Evolutionary conservation across 1,140 invertebrate genomes (phyloP).

Genomic region (Rhagoletis zephyria): DNA sequence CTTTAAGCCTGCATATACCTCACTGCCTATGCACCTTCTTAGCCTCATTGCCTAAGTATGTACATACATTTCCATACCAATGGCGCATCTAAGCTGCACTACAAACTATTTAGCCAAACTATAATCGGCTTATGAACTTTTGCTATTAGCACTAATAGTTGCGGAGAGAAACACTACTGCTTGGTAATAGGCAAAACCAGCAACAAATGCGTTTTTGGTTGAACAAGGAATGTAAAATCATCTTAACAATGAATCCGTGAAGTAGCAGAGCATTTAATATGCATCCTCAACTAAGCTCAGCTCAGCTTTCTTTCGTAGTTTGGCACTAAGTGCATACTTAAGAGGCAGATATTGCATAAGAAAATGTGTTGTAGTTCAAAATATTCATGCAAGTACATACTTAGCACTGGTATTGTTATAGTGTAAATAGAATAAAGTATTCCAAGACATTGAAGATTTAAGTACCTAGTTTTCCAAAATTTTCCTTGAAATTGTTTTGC

Average conservation of each 20-base stretch:
- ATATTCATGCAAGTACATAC: not conserved
- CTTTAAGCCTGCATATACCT: too few species aligned
- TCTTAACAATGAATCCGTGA: not conserved
- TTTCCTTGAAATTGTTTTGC: too few species aligned
- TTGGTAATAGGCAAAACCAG: not conserved
- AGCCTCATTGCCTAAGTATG: too few species aligned
- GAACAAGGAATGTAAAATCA: not conserved
- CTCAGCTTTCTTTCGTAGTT: not conserved
- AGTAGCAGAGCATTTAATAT: not conserved
- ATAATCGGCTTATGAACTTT: conserved; percentile 39
- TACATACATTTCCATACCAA: too few species aligned
- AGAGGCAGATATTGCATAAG: not conserved
- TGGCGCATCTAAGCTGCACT: not conserved
- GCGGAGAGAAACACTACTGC: not conserved
- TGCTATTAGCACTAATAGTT: conserved; percentile 43
- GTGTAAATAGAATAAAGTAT: too few species aligned
- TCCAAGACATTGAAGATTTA: too few species aligned
- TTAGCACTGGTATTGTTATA: too few species aligned
- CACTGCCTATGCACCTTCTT: too few species aligned
- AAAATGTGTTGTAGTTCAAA: not conserved
- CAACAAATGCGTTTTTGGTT: not conserved
- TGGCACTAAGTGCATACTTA: not conserved
- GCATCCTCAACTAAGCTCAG: too few species aligned
- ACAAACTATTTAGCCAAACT: not conserved
- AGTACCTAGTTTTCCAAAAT: too few species aligned